A percentile compares a stretch with the other conserved stretches of the same genome.
phyloP scores from a whole-genome alignment of 2,113 vertebrate species.

The Halichoerus grypus region DNA sequence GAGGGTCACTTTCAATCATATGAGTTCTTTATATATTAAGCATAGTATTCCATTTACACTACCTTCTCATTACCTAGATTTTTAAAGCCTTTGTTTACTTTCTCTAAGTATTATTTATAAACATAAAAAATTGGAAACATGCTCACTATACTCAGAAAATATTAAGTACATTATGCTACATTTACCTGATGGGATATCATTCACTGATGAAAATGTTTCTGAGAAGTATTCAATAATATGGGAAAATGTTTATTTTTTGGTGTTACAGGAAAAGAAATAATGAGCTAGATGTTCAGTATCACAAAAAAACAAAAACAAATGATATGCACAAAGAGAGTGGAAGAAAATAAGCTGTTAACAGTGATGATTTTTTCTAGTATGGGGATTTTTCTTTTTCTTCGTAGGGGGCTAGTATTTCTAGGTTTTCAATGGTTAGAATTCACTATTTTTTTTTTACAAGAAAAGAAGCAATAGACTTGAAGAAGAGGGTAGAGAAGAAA shows the following conservation, averaged over 20 bases:
- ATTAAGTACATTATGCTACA: background rate
- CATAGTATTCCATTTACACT: background rate
- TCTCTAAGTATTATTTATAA: background rate
- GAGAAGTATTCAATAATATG: background rate
- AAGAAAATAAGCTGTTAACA: background rate
- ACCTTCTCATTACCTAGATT: background rate
- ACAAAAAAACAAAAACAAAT: background rate
- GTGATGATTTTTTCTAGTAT: background rate
- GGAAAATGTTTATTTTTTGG: background rate
- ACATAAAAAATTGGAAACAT: background rate
- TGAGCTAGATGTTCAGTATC: background rate
- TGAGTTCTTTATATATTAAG: constrained; percentile 6
- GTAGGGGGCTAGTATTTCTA: background rate
- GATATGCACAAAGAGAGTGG: background rate
- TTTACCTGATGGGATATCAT: background rate
- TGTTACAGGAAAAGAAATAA: background rate
- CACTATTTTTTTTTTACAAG: background rate
- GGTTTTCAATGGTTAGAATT: background rate
- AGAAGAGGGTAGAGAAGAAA: background rate
- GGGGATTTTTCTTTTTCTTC: background rate
- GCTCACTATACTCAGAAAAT: background rate
- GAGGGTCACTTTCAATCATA: background rate
- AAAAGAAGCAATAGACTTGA: background rate
- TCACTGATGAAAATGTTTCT: constrained; percentile 6
- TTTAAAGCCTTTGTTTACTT: background rate